Base-by-base conservation (phyloP, 2,888 invertebrate genomes). In the Microplitis deprimator region DNA sequence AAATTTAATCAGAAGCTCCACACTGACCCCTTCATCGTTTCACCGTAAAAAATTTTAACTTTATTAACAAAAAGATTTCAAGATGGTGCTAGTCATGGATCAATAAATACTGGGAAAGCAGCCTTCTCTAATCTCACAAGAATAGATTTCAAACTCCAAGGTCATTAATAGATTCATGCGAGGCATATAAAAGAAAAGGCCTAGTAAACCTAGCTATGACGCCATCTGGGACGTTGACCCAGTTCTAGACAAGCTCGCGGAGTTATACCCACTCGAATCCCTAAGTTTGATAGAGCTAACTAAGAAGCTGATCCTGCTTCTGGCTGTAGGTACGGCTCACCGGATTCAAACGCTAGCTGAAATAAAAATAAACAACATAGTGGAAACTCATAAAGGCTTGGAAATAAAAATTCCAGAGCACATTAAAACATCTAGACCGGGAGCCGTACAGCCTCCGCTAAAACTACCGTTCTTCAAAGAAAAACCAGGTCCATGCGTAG, bases 111-210 rank as follows among this genome's bases (percentile, higher is more conserved):
- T 2, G 76, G 81, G 60, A 74, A 84, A 20, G 82, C 85, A 20
- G 86, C 85, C 0, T 68, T 85, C 83, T 0, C 70, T 86, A n/a
- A 82, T 84, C 16, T 39, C 81, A n/a, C 73, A 75, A 16, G 71
- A 50, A 1, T 73, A 80, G 7, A 50, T 84, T 8, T 81, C 80
- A 17, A 59, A 80, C 29, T 67, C 83, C 20, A 67, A 79, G 6
- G 62, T 73, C 50, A 67, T 84, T 16, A 81, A 80, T 74, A 65
- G 83, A n/a, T 85, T 83, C 76, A 76, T 85, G 41, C 84, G 79
- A 73, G 83, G 82, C 1, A 76, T 84, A 1, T 77, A 78, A 6
- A 81, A 78, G 29, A 40, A 83, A 62, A 80, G 80, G 69, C 84
- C 78, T 76, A 79, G 13, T 79, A 70, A 60, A 73, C 78, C 81